Evolutionary conservation across 2,113 vertebrate genomes (phyloP), one percentile per base, ranked within the genome.

Genomic region (Prunella himalayana): DNA sequence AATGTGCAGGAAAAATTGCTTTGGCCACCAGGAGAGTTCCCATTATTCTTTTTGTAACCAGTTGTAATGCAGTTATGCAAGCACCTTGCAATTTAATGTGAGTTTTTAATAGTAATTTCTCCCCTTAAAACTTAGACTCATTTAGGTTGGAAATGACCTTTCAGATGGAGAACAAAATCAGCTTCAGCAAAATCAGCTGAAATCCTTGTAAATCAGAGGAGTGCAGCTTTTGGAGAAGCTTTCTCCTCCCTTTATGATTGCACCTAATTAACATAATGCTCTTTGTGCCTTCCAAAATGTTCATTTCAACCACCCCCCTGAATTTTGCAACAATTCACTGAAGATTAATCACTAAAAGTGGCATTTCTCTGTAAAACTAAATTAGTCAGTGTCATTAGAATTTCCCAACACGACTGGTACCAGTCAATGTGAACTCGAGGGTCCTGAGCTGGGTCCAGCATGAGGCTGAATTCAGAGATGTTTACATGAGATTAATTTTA

Each of bases 121-220:
- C 49, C 79, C 82, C 60, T 78, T 60, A 81, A 73, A 92, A 94
- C 56, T 66, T 61, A 8, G 53, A 17, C 51, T 51, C 42, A 8
- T 47, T 77, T 92, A 13, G 8, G 25, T 33, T 77, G 42, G 33
- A 57, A 92, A 42, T 73, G 75, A 77, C 59, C 70, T 89, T 89
- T 77, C 57, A 89, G 81, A 63, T 33, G 19, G 15, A 66, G 53
- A 27, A 65, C 76, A 85, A 71, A 92, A 54, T 41, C 75, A 81
- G 25, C 51, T 63, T 90, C 82, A 93, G 59, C 45, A 86, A 90
- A 92, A 93, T 96, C 86, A 95, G 54, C 71, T 83, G 94, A 94
- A 94, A 94, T 88, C 76, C 76, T 44, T 86, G 68, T 66, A 88
- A 93, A 88, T 90, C 71, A 95, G 82, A 92, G 72, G 71, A 70